These are phyloP conservation scores for Nomada hirtipes DNA, from an alignment of 2,888 invertebrate species.

Conservation along the genomic window DNA sequence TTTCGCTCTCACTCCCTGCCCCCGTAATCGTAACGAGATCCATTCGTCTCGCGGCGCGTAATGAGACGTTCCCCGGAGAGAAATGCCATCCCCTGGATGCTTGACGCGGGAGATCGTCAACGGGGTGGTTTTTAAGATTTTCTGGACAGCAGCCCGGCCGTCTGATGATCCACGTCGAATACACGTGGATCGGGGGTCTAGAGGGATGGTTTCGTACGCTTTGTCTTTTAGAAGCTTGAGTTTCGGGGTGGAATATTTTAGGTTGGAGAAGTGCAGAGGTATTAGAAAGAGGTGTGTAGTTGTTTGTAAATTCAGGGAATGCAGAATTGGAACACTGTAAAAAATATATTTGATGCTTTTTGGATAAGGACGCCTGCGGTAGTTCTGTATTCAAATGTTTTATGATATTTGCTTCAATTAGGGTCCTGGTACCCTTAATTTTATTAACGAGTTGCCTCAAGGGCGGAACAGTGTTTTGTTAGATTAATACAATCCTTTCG, in stretches of 20 bases:
- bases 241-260: neutral
- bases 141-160: slow-evolving; percentile 7
- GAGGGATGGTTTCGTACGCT: neutral
- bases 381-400: neutral
- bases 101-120: slow-evolving; percentile 19
- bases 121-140: slow-evolving; percentile 29
- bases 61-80: slow-evolving; percentile 68
- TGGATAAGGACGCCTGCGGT: no score
- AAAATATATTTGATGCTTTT: no score
- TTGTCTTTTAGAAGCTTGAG: neutral
- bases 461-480: neutral
- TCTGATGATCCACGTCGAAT: slow-evolving; percentile 22
- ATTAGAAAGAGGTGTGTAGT: neutral
- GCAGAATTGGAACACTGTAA: no score
- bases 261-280: no score
- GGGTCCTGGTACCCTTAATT: no score
- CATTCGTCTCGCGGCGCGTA: slow-evolving; percentile 69
- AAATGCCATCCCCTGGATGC: slow-evolving; percentile 57
- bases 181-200: neutral
- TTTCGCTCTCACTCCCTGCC: slow-evolving; percentile 36
- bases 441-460: neutral
- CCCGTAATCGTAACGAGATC: slow-evolving; percentile 71
- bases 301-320: neutral
- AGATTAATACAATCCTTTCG: slow-evolving; percentile 24
- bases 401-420: neutral